Base-by-base conservation (phyloP, 1,140 invertebrate species). In the Lasioglossum albipes region DNA sequence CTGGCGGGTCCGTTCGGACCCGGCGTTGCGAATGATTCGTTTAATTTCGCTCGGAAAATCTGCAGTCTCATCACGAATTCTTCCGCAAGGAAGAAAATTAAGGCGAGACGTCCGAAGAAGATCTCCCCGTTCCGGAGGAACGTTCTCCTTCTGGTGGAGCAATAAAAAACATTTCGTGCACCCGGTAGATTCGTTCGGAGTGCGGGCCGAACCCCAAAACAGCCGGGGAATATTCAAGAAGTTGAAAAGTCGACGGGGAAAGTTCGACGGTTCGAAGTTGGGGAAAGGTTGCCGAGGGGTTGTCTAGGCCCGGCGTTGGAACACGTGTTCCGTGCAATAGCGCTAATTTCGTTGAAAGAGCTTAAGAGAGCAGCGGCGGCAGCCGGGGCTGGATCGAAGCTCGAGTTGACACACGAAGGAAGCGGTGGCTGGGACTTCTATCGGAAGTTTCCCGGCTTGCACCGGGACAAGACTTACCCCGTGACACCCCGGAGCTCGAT, bases 401-500 rank as follows among this genome's bases (percentile, higher is more conserved):
- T 31, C 6, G 0, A 36, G 54, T 52, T 49, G 27, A 66, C 31
- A 31, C 16, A 64, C 22, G 52, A 45, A 59, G 7, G 42, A 36
- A 52, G 42, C 22, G 20, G 67, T 41, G 42, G 49, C 41, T 49
- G 59, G 64, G 79, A 36, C 54, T 57, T 57, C 45, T 13, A 49
- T 79, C 73, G 78, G 68, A 85, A 85, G 82, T 85, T 85, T 81
- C 69, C 57, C 54, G 54, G 27, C 62, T 62, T 18, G 20, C 20
- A 57, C 10, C 49, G 57, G 57, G 72, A 66, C 71, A 73, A 62
- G 69, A 74, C 82, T 77, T 73, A 41, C 68, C n/a, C 74, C 74
- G 68, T 54, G 66, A 85, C 84, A 81, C 74, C 82, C 77, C 73
- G 76, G 84, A 84, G 82, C 77, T 61, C 22, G 22, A 59, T 7